phyloP scores from a whole-genome alignment of 2,113 vertebrate species.

The Cairina moschata region DNA sequence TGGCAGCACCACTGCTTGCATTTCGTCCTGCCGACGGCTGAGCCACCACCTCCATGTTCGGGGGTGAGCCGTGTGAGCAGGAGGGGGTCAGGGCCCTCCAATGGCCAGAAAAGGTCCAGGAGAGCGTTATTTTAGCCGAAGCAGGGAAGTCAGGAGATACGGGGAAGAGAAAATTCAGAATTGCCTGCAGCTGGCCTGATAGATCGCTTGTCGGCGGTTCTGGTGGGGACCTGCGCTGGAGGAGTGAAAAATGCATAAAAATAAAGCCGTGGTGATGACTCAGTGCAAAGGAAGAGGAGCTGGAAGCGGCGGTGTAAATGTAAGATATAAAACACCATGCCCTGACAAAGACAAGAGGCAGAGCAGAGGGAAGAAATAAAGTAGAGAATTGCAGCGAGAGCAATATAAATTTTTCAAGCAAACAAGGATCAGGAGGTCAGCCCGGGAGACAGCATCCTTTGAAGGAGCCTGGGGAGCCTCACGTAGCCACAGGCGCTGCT shows the following conservation, averaged over 20 bases:
- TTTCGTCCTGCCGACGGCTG: background rate
- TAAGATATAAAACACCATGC: background rate
- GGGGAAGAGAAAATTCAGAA: background rate
- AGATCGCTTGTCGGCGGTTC: background rate
- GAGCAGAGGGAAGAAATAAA: background rate
- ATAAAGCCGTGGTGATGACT: background rate
- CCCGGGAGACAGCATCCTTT: background rate
- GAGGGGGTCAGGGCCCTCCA: background rate
- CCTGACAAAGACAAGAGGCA: background rate
- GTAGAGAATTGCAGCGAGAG: background rate
- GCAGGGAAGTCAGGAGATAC: background rate
- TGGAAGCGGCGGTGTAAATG: background rate
- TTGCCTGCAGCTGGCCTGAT: background rate
- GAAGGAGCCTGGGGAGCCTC: background rate
- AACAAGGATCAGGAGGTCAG: background rate
- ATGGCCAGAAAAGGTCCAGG: background rate
- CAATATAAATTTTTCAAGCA: background rate
- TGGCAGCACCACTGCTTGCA: background rate
- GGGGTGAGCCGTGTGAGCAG: too few relatives aligned
- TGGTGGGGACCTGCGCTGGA: fast-evolving
- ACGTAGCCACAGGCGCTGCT: background rate
- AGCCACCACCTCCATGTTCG: background rate
- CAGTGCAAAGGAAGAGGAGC: background rate
- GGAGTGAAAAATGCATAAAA: background rate
- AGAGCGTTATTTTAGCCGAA: background rate